Base-by-base conservation (phyloP, 2,888 invertebrate species). In the Tyria jacobaeae region DNA sequence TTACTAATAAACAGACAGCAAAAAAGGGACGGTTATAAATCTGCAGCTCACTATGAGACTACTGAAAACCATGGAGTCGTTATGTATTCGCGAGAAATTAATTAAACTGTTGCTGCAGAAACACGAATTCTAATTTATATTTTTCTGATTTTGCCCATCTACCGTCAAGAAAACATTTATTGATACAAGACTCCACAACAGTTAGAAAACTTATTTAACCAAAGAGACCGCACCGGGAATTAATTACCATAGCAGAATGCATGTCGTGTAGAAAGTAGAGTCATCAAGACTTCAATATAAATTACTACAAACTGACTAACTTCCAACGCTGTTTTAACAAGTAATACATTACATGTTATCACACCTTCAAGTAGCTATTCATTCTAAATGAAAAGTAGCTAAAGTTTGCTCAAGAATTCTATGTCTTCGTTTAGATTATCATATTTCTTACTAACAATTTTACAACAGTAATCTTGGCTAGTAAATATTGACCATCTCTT, bases 21-120 rank as follows among this genome's bases (percentile, higher is more conserved):
- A 78, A 88, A 89, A 90, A 88, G 71, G 68, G 68, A 71, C 60
- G 61, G 79, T 81, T 78, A 87, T 91, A 91, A 92, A 91, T 91
- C 89, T 86, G 86, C 83, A 80, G 80, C 76, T 77, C 72, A 70
- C 70, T 84, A 80, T 67, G 62, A 66, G 75, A 68, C 73, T 54
- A 73, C 35, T 49, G 68, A 77, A 82, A 66, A 41, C 60, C 44
- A 35, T 80, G 55, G 84, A 84, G 84, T 53, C 17, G 52, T 35
- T 17, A 41, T 41, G 1, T 15, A 37, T 17, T 17, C 10, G 0
- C 17, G 17, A 0, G 41, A n/a, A 6, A 15, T n/a, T 1, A 39
- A 39, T 39, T n/a, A 39, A 1, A 15, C 37, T 15, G 15, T 15
- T 39, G 15, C n/a, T n/a, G 39, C n/a, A n/a, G n/a, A 39, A 7